Evolutionary conservation across 23 tunicate genomes (phyloP).

Genomic region (Ciona savignyi): DNA sequence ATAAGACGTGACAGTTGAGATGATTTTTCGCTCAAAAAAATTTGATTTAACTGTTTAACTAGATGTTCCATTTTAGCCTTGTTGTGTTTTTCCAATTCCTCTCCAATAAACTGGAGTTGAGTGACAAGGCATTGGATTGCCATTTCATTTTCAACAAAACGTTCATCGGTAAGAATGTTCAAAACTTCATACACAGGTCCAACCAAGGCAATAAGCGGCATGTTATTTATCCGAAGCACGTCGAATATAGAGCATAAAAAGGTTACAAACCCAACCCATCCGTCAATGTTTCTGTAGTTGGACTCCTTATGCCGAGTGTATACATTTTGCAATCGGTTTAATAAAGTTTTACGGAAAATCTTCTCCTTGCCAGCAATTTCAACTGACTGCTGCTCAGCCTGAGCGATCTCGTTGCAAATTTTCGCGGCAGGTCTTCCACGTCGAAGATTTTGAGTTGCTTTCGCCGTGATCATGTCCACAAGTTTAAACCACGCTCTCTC

Average conservation of each 20-base stretch:
- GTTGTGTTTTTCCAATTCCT: conserved; percentile 59
- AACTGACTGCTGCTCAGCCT: conserved; percentile 8
- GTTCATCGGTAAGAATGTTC: conserved; percentile 17
- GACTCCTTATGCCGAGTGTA: conserved; percentile 24
- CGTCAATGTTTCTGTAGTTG: conserved; percentile 4
- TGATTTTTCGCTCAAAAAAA: conserved; percentile 27
- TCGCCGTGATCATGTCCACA: conserved; percentile 14
- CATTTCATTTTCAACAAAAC: conserved; percentile 16
- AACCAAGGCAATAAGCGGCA: conserved; percentile 63
- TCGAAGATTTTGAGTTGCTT: conserved; percentile 10
- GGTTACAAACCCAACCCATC: conserved; percentile 58
- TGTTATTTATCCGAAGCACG: conserved; percentile 45
- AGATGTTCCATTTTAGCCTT: conserved; percentile 45
- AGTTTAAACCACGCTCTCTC: conserved; percentile 16
- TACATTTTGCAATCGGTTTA: conserved; percentile 28
- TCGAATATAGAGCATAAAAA: conserved; percentile 68
- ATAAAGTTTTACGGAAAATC: conserved; percentile 41
- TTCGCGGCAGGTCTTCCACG: conserved; percentile 32
- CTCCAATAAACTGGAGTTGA: conserved; percentile 75
- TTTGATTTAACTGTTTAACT: conserved; percentile 27
- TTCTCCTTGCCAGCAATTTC: conserved; percentile 4
- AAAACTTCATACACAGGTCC: conserved; percentile 55
- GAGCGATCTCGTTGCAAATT: conserved; percentile 29
- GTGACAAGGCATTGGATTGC: conserved; percentile 49
- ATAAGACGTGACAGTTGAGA: conserved; percentile 60